Evolutionary conservation across 1,140 invertebrate genomes (phyloP).

Genomic region (Tetranychus cinnabarinus): DNA sequence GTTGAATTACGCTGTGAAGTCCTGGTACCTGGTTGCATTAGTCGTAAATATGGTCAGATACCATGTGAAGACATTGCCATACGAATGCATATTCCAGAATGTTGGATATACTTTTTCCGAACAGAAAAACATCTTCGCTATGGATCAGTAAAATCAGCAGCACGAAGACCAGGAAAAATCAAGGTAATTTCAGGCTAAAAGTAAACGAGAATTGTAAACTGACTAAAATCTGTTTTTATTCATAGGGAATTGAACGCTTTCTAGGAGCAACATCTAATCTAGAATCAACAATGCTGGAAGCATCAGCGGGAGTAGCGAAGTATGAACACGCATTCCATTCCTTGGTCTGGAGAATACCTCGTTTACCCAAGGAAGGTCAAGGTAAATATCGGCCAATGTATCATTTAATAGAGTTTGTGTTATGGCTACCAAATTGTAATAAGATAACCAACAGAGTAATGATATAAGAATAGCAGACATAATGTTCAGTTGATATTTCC

Average conservation of each 20-base stretch:
- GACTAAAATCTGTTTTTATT: neutral
- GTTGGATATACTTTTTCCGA: constrained; percentile 3
- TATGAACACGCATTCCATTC: constrained; percentile 94
- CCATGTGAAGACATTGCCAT: constrained; percentile 94
- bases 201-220: neutral
- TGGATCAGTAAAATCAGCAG: constrained; percentile 92
- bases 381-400: constrained; percentile 29
- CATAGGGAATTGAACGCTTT: constrained; percentile 69
- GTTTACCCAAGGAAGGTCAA: constrained; percentile 88
- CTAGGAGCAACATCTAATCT: constrained; percentile 53
- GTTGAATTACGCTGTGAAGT: constrained; percentile 37
- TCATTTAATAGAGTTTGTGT: too few relatives aligned
- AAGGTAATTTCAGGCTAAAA: constrained; percentile 19
- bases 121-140: constrained; percentile 38
- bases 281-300: constrained; percentile 73
- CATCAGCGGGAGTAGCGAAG: constrained; percentile 90
- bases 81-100: constrained; percentile 60
- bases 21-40: constrained; percentile 83
- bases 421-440: too few relatives aligned
- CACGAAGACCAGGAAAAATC: constrained; percentile 42
- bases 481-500: neutral
- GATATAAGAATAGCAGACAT: too few relatives aligned
- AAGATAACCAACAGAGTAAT: too few relatives aligned
- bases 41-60: constrained; percentile 64
- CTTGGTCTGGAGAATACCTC: constrained; percentile 91